Evolutionary conservation across 2,113 vertebrate species (phyloP).

Genomic region (Gallinago media): DNA sequence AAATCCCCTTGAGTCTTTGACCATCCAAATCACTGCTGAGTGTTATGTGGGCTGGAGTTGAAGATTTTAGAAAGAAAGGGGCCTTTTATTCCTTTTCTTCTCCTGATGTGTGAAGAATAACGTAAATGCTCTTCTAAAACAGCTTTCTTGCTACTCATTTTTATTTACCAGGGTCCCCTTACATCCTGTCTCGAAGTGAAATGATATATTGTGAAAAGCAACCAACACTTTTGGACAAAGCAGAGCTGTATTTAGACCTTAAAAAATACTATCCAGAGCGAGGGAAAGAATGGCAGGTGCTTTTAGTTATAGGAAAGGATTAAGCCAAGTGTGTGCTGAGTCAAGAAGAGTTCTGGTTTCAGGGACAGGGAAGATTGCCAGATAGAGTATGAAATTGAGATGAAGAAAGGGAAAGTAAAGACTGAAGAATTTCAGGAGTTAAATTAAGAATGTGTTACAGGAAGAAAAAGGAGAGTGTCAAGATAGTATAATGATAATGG

Average conservation of each 20-base stretch:
- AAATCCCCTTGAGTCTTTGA: background rate
- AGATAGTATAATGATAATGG: background rate
- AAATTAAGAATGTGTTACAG: background rate
- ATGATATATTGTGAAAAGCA: background rate
- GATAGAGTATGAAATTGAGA: background rate
- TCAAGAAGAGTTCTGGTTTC: slow-evolving; percentile 4
- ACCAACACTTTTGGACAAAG: background rate
- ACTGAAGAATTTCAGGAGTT: background rate
- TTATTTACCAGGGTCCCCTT: background rate
- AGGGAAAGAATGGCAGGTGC: background rate
- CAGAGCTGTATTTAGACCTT: background rate
- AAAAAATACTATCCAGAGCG: background rate
- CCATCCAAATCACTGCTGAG: background rate
- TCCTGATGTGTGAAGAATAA: background rate
- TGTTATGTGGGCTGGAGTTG: background rate
- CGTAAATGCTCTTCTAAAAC: background rate
- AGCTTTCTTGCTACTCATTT: background rate
- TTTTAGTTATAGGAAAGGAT: background rate
- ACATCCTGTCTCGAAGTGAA: background rate
- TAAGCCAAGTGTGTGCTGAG: background rate
- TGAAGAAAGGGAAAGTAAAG: background rate
- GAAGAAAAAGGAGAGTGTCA: background rate
- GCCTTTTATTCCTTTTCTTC: background rate
- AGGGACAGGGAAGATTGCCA: background rate
- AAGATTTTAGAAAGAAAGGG: background rate